Percentiles rank a stretch among this genome's conserved stretches.
These are phyloP conservation scores for Saiga tatarica DNA, from an alignment of 2,113 vertebrate species.

Conservation along the genomic window DNA sequence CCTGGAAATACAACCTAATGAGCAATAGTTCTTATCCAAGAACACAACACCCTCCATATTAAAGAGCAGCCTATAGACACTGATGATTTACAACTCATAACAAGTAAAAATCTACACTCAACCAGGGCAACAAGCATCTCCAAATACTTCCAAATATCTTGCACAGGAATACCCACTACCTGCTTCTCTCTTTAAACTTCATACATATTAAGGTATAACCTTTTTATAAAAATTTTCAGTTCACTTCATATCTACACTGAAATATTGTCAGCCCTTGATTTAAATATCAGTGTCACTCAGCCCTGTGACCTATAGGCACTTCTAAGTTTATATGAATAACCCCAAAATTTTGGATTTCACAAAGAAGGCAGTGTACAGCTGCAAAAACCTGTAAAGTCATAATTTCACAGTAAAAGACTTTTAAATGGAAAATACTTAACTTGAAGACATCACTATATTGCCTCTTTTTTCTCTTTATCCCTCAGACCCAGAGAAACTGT, in stretches of 20 bases:
- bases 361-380: neutral
- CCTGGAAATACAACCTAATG: neutral
- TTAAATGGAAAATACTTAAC: neutral
- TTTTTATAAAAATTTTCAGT: neutral
- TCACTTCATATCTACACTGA: neutral
- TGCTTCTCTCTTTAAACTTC: constrained; percentile 12
- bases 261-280: neutral
- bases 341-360: neutral
- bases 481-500: neutral
- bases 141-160: neutral
- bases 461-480: neutral
- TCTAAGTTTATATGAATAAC: neutral
- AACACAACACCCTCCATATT: neutral
- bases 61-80: constrained; percentile 29
- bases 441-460: neutral
- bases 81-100: constrained; percentile 29
- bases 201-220: neutral
- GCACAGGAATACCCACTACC: neutral
- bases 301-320: neutral
- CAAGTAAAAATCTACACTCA: neutral
- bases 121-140: neutral
- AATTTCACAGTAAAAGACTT: constrained; percentile 10
- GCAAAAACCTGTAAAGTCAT: neutral
- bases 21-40: neutral
- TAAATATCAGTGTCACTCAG: neutral